Conservation (phyloP, 53 echinoderm and acorn worm species). For the Hippasteria phrygiana region DNA sequence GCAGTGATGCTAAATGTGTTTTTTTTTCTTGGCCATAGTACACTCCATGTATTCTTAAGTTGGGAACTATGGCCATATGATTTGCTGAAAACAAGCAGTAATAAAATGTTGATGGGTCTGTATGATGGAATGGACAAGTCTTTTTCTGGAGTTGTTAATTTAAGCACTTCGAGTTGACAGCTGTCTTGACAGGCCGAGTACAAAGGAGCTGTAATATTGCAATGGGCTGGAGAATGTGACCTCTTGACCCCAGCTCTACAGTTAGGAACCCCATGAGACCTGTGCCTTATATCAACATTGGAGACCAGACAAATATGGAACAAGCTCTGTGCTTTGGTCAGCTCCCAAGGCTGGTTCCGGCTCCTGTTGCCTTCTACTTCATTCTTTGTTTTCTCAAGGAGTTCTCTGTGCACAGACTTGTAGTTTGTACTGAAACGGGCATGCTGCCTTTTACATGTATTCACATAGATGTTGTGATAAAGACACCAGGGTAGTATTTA, state of each 20-base stretch:
- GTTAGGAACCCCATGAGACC: constrained; percentile 21
- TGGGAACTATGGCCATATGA: neutral
- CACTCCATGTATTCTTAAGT: neutral
- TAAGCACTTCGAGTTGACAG: neutral
- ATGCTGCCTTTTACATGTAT: neutral
- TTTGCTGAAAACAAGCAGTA: neutral
- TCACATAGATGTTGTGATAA: neutral
- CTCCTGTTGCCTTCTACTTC: neutral
- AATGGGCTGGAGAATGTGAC: constrained; percentile 41
- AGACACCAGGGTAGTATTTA: neutral
- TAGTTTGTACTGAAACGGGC: neutral
- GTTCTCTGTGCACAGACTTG: no score
- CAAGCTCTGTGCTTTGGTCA: neutral
- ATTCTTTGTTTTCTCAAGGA: no score
- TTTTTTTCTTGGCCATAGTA: no score
- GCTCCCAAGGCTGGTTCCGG: neutral
- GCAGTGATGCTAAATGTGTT: no score
- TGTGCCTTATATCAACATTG: constrained; percentile 6
- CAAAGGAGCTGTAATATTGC: constrained; percentile 30
- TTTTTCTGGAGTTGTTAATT: constrained; percentile 31
- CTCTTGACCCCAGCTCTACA: constrained; percentile 34
- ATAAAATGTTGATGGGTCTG: neutral
- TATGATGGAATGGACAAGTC: neutral
- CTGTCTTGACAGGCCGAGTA: constrained; percentile 13
- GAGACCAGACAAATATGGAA: constrained; percentile 7